These are phyloP conservation scores for Synanthedon vespiformis DNA, from an alignment of 2,888 invertebrate species.

Conservation along the genomic window DNA sequence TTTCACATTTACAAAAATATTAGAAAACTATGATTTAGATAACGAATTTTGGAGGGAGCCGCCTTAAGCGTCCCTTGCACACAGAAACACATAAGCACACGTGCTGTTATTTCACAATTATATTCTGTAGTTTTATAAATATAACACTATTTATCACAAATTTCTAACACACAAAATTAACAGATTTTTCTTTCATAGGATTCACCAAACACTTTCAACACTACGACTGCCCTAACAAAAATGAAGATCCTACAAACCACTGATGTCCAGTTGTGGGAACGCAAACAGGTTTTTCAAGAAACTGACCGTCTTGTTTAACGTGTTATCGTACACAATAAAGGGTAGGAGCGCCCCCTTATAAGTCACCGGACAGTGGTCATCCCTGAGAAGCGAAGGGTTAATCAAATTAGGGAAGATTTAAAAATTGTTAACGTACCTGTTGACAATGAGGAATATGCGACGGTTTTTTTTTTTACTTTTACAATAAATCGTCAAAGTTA, in stretches of 20 bases:
- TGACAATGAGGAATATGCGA: background rate
- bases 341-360: constrained; percentile 18
- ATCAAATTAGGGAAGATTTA: background rate
- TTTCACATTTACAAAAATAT: too few species aligned
- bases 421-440: background rate
- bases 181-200: too few species aligned
- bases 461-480: too few species aligned
- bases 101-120: too few species aligned
- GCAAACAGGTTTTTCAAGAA: constrained; percentile 26
- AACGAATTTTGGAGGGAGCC: too few species aligned
- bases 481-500: too few species aligned
- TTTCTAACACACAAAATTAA: too few species aligned
- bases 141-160: too few species aligned
- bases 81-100: too few species aligned
- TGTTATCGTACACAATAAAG: constrained; percentile 23
- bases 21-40: too few species aligned
- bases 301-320: constrained; percentile 15
- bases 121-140: too few species aligned
- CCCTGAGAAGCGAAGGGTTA: constrained; percentile 6
- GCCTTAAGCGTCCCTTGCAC: too few species aligned
- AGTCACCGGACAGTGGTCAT: constrained; percentile 13
- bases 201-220: constrained; percentile 5
- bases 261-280: constrained; percentile 32
- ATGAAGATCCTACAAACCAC: constrained; percentile 15
- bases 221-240: constrained; percentile 16